A percentile compares a stretch with the other conserved stretches of the same genome.
These are phyloP conservation scores for Thryonomys swinderianus DNA, from an alignment of 2,113 vertebrate species.

Conservation along the genomic window DNA sequence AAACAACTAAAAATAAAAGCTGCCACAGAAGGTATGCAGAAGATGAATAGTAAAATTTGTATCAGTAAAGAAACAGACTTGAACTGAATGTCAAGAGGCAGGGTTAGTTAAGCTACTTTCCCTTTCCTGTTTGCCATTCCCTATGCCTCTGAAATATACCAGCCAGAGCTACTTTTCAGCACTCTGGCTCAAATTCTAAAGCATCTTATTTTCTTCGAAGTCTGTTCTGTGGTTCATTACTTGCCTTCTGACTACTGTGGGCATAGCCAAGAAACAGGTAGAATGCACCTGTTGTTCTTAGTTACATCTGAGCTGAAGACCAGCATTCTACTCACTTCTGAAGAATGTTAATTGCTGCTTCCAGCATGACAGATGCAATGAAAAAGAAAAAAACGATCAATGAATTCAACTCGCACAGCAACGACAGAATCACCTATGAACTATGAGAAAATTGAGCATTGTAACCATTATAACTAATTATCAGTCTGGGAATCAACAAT, in stretches of 20 bases:
- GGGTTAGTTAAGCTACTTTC: neutral
- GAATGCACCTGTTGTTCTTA: slow-evolving; percentile 71
- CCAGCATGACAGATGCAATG: slow-evolving; percentile 49
- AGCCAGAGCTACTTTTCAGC: slow-evolving; percentile 54
- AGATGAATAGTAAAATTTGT: neutral
- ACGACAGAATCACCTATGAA: neutral
- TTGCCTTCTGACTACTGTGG: slow-evolving; percentile 38
- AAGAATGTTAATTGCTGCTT: slow-evolving; percentile 72
- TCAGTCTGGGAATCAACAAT: slow-evolving; percentile 24
- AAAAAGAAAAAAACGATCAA: slow-evolving; percentile 38
- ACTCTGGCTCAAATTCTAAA: slow-evolving; percentile 58
- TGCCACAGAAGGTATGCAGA: neutral
- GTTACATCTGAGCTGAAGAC: slow-evolving; percentile 47
- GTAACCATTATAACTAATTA: slow-evolving; percentile 27
- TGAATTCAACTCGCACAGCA: slow-evolving; percentile 32
- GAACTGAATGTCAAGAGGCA: slow-evolving; percentile 43
- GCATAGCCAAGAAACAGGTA: slow-evolving; percentile 47
- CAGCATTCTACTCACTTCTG: slow-evolving; percentile 26
- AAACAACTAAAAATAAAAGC: neutral
- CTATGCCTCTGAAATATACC: slow-evolving; percentile 10
- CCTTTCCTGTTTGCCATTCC: slow-evolving; percentile 58
- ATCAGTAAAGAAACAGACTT: neutral
- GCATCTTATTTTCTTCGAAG: slow-evolving; percentile 59
- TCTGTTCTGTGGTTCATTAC: slow-evolving; percentile 47
- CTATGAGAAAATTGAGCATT: slow-evolving; percentile 30